Evolutionary conservation across 2,113 vertebrate species (phyloP).

Genomic region (Sturnus vulgaris): DNA sequence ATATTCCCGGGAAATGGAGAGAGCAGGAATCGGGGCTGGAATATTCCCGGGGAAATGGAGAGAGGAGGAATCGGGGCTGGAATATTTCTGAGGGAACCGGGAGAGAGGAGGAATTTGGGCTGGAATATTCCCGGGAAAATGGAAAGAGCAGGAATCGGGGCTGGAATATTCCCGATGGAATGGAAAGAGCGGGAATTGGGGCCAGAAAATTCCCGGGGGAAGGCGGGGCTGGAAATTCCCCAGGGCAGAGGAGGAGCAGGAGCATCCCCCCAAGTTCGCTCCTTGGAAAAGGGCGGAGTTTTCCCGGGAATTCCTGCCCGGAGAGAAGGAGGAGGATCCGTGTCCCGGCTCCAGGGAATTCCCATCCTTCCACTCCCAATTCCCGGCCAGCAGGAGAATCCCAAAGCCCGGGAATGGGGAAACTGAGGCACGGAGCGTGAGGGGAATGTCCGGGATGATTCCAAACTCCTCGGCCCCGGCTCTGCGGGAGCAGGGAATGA

Average conservation of each 20-base stretch:
- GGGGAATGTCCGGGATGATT: not conserved
- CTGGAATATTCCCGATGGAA: not conserved
- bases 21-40: no score
- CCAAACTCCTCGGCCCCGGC: not conserved
- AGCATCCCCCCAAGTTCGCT: not conserved
- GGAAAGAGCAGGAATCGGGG: no score
- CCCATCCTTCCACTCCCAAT: not conserved
- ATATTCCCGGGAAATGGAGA: no score
- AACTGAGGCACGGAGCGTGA: not conserved
- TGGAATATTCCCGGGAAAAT: no score
- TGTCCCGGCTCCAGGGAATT: not conserved
- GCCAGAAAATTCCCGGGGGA: not conserved
- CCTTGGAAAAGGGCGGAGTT: not conserved
- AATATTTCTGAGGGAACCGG: no score
- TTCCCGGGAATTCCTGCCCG: not conserved
- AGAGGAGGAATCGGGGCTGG: no score
- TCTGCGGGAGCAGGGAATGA: not conserved
- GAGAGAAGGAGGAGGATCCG: not conserved
- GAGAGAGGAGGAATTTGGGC: no score
- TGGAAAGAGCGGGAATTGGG: fast-evolving
- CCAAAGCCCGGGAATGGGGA: not conserved
- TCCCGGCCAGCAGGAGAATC: not conserved
- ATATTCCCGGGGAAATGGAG: no score
- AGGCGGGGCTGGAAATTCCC: not conserved
- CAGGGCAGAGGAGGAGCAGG: not conserved